Evolutionary conservation across 2,113 vertebrate genomes (phyloP).

Genomic region (Heteronetta atricapilla): DNA sequence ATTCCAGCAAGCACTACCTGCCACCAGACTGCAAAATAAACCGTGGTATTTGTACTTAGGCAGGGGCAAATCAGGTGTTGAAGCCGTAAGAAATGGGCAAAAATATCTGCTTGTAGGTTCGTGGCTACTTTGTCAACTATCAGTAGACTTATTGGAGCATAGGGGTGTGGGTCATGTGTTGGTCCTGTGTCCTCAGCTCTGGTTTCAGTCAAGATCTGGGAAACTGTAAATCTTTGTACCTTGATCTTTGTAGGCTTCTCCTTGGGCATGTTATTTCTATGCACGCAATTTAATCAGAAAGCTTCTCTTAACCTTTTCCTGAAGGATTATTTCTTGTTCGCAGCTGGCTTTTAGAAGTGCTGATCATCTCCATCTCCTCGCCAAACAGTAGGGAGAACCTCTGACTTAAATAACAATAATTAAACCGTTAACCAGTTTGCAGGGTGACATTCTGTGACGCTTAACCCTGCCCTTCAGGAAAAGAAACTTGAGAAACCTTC

Average conservation of each 20-base stretch:
- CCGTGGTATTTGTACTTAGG: background rate
- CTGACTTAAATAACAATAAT: conserved; percentile 50
- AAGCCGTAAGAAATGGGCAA: background rate
- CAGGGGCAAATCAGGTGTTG: background rate
- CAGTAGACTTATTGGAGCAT: rapidly evolving
- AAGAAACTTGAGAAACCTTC: background rate
- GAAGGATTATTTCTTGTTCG: background rate
- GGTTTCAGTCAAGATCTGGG: background rate
- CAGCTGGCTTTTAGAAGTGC: background rate
- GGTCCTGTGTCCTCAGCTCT: background rate
- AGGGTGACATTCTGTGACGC: conserved; percentile 5
- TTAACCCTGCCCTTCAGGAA: conserved; percentile 18
- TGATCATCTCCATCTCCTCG: background rate
- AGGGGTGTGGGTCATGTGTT: background rate
- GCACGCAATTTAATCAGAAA: background rate
- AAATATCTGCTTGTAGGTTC: background rate
- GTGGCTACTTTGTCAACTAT: background rate
- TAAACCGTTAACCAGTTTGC: background rate
- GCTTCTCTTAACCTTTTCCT: background rate
- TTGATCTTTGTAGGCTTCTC: background rate
- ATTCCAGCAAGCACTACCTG: background rate
- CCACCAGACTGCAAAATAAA: background rate
- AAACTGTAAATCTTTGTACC: background rate
- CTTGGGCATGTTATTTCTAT: background rate
- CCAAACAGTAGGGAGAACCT: conserved; percentile 24